Conservation (phyloP, 2,113 vertebrate genomes). For the Ctenomys sociabilis region DNA sequence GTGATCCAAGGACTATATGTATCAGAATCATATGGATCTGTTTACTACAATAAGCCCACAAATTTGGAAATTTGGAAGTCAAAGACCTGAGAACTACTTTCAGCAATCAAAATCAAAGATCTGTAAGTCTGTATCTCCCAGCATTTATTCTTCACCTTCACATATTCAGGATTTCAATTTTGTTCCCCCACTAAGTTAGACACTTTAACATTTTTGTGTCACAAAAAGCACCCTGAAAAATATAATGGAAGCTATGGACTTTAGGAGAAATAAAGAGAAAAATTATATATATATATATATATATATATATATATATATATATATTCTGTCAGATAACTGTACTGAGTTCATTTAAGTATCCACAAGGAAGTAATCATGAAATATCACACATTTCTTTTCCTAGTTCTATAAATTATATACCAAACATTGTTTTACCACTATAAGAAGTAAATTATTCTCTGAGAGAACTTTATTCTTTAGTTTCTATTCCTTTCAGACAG, state of each 20-base stretch:
- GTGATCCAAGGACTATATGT: background rate
- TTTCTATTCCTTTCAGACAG: background rate
- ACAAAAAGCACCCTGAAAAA: conserved; percentile 5
- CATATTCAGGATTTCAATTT: conserved; percentile 8
- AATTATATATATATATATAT: too few relatives aligned
- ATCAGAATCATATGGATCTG: background rate
- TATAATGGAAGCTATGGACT: background rate
- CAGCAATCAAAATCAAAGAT: background rate
- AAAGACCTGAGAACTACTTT: background rate
- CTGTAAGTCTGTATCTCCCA: background rate
- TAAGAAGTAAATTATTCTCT: background rate
- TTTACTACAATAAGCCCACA: background rate
- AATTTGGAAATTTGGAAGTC: background rate
- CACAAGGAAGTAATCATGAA: background rate
- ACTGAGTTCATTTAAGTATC: background rate
- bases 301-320: too few relatives aligned
- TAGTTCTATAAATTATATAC: background rate
- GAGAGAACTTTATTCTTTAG: background rate
- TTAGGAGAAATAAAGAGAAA: background rate
- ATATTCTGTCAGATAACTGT: background rate
- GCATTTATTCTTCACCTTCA: background rate
- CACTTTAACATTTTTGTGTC: background rate
- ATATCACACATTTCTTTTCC: background rate
- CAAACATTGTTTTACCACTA: background rate
- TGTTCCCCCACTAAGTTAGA: background rate